Percentiles rank a stretch among this genome's conserved stretches.
Evolutionary conservation across 2,888 invertebrate genomes (phyloP).

Genomic region (Tenthredo livida): DNA sequence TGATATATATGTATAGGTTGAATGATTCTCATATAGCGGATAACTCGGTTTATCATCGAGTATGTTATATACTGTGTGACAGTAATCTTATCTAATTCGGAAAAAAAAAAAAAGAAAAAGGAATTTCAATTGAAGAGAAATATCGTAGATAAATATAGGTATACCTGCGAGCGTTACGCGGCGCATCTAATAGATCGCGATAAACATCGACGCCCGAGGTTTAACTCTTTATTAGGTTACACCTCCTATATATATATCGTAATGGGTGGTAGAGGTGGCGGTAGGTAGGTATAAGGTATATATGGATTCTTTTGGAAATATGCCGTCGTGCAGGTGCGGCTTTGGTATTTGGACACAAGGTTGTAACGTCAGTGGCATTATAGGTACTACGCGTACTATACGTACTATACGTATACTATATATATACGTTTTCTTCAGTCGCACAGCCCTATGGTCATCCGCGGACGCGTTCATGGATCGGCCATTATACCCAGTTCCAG

Average conservation of each 20-base stretch:
- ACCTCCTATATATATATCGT: neutral
- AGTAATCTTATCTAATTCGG: neutral
- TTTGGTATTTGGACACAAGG: constrained; percentile 7
- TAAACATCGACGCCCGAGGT: neutral
- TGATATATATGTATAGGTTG: neutral
- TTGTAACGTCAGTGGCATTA: neutral
- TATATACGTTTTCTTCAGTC: neutral
- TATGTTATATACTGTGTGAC: neutral
- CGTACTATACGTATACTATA: neutral
- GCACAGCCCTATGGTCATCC: constrained; percentile 42
- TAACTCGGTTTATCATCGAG: neutral
- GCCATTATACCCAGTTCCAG: constrained; percentile 74
- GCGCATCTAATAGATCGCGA: neutral
- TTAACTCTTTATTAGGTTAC: neutral
- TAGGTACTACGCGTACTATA: neutral
- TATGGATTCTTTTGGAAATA: neutral
- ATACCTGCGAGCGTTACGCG: neutral
- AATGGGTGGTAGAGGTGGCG: neutral
- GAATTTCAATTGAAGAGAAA: neutral
- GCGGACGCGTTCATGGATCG: constrained; percentile 62
- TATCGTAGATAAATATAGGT: neutral
- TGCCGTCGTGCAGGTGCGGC: neutral
- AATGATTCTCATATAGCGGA: neutral
- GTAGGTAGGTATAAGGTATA: neutral
- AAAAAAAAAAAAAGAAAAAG: neutral